Evolutionary conservation across 2,888 invertebrate species (phyloP).

Genomic region (Fissipunctia ypsillon): DNA sequence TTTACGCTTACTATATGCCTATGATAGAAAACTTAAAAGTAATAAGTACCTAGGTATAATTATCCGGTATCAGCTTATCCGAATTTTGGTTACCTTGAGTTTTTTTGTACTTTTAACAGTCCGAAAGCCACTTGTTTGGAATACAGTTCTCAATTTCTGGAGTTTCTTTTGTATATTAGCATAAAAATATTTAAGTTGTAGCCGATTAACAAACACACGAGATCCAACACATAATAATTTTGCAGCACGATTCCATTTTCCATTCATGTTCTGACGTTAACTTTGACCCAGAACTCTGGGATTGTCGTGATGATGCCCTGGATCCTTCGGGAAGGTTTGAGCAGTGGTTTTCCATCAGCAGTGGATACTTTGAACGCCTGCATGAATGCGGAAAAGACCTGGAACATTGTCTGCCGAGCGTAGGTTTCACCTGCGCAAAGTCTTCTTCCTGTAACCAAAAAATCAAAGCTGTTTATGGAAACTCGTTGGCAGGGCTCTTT

Average conservation of each 20-base stretch:
- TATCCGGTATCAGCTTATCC: neutral
- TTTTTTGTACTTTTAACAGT: neutral
- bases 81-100: neutral
- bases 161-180: neutral
- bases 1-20: neutral
- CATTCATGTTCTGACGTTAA: conserved; percentile 78
- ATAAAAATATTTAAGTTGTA: neutral
- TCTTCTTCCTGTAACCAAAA: conserved; percentile 89
- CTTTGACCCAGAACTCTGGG: conserved; percentile 91
- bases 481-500: neutral
- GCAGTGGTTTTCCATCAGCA: conserved; percentile 84
- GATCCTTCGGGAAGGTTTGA: conserved; percentile 76
- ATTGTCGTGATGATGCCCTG: conserved; percentile 91
- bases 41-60: neutral
- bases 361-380: conserved; percentile 91
- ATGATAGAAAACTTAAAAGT: neutral
- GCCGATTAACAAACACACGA: conserved; percentile 6
- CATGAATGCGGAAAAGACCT: conserved; percentile 90
- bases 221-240: conserved; percentile 4
- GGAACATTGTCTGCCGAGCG: conserved; percentile 92
- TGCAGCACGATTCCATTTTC: neutral
- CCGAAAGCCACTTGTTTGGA: neutral
- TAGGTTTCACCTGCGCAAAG: conserved; percentile 94
- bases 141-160: neutral
- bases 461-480: neutral